phyloP scores from a whole-genome alignment of 2,888 invertebrate genomes.

The Myopa testacea region DNA sequence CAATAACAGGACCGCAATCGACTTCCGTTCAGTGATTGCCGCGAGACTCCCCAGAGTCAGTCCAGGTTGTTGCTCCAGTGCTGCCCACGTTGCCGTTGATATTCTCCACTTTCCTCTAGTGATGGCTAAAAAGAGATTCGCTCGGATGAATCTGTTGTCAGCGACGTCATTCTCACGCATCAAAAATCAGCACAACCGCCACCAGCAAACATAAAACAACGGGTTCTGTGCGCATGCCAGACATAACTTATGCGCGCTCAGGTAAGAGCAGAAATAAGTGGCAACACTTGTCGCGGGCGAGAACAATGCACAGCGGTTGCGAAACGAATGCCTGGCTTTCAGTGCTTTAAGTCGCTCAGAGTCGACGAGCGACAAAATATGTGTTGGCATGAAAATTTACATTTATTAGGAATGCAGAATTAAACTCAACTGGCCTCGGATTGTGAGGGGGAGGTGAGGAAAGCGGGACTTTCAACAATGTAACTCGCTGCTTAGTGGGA shows the following conservation, averaged over 20 bases:
- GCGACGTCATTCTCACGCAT: conserved; percentile 13
- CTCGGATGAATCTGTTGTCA: neutral
- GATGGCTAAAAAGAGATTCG: neutral
- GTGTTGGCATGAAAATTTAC: no score
- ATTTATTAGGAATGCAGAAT: no score
- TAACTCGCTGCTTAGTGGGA: no score
- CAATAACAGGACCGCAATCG: conserved; percentile 29
- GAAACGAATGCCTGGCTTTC: no score
- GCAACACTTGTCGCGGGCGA: conserved; percentile 5
- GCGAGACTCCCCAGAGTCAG: neutral
- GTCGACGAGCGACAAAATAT: no score
- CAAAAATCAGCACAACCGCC: neutral
- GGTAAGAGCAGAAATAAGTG: neutral
- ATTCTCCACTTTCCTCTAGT: neutral
- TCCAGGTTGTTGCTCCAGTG: neutral
- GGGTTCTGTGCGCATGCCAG: conserved; percentile 8
- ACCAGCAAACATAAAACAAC: neutral
- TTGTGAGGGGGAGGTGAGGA: no score
- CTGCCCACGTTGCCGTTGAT: neutral
- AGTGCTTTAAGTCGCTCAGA: no score
- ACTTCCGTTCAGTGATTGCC: conserved; percentile 25
- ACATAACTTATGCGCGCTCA: conserved; percentile 13
- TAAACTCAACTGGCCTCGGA: no score
- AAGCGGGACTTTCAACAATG: no score
- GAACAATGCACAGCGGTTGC: neutral